These are phyloP conservation scores for Centropyge bicolor DNA, from an alignment of 2,797 vertebrate species.

Conservation along the genomic window DNA sequence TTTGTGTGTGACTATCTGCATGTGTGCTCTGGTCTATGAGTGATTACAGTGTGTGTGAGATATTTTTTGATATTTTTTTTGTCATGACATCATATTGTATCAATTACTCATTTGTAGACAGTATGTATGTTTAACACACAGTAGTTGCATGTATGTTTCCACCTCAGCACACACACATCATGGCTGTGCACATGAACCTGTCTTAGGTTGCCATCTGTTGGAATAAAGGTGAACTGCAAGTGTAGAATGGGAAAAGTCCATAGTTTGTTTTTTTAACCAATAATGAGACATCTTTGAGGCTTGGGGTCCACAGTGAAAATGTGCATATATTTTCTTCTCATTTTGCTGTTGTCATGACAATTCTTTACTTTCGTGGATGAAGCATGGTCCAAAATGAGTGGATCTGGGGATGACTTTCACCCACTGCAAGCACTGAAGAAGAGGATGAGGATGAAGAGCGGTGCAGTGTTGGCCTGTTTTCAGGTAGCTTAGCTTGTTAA, in stretches of 20 bases:
- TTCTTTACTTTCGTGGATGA: no score
- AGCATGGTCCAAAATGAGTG: no score
- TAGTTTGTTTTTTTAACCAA: background rate
- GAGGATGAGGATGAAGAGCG: no score
- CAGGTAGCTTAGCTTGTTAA: no score
- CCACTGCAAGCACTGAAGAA: no score
- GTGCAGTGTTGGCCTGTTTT: no score
- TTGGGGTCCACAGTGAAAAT: no score
- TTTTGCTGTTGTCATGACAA: no score
- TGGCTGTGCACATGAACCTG: background rate
- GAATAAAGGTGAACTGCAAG: constrained; percentile 31
- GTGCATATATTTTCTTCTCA: no score
- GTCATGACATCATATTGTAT: constrained; percentile 3
- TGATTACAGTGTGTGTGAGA: background rate
- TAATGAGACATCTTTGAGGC: background rate
- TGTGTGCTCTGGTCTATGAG: constrained; percentile 2
- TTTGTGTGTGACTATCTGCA: constrained; percentile 6
- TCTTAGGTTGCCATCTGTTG: constrained; percentile 60
- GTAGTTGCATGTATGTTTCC: constrained; percentile 2
- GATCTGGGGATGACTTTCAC: no score
- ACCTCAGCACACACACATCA: background rate
- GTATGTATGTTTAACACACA: background rate
- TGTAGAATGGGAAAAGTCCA: background rate
- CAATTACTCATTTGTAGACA: constrained; percentile 3
- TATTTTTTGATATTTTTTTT: background rate